These are phyloP conservation scores for Pyrocoelia pectoralis DNA, from an alignment of 2,888 invertebrate species.

Conservation along the genomic window DNA sequence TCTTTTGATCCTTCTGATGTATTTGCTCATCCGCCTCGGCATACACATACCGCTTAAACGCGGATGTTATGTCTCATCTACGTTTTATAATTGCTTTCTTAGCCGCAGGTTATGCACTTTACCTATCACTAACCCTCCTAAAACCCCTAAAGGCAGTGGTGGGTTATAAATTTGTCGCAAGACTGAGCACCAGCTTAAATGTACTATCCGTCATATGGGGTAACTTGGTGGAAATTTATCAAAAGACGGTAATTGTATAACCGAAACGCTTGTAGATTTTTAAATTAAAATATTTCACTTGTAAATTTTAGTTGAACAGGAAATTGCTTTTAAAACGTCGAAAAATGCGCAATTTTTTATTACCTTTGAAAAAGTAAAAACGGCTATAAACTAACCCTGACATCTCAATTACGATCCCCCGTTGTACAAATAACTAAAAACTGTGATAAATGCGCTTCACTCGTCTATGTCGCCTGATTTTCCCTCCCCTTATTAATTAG, in stretches of 20 bases:
- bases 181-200: conserved; percentile 46
- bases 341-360: conserved; percentile 19
- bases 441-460: conserved; percentile 35
- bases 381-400: conserved; percentile 30
- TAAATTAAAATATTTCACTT: conserved; percentile 42
- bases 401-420: conserved; percentile 32
- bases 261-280: conserved; percentile 47
- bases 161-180: conserved; percentile 51
- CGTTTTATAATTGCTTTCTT: conserved; percentile 58
- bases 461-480: conserved; percentile 30
- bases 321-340: conserved; percentile 35
- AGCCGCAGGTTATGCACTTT: conserved; percentile 51
- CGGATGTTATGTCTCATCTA: conserved; percentile 50
- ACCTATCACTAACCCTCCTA: conserved; percentile 39
- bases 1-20: conserved; percentile 57
- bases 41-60: conserved; percentile 51
- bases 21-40: conserved; percentile 49
- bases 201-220: conserved; percentile 51
- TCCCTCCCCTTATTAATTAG: conserved; percentile 38
- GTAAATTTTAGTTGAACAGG: conserved; percentile 10
- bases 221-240: conserved; percentile 51
- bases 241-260: conserved; percentile 55
- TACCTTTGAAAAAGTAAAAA: conserved; percentile 17
- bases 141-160: conserved; percentile 34
- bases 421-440: conserved; percentile 35